These are phyloP conservation scores for Megastigmus dorsalis DNA, from an alignment of 2,888 invertebrate genomes.

Conservation along the genomic window DNA sequence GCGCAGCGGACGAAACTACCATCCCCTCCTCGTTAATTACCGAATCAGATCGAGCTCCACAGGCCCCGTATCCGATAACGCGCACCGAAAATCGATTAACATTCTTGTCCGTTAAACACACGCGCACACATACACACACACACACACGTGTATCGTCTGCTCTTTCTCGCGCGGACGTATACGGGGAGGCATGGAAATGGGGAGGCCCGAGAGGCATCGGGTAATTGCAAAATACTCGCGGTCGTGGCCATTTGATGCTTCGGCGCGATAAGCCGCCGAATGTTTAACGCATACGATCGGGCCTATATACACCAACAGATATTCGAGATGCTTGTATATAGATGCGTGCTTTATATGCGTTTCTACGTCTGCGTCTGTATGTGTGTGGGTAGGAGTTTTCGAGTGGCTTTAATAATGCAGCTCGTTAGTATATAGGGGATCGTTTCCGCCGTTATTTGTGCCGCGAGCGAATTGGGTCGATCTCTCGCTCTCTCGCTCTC, in stretches of 20 bases:
- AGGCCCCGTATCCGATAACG: too few species aligned
- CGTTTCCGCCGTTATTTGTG: neutral
- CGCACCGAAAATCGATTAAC: constrained; percentile 19
- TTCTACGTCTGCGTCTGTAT: neutral
- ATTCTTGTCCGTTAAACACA: constrained; percentile 6
- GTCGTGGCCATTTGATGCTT: too few species aligned
- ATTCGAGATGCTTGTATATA: neutral
- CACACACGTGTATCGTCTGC: neutral
- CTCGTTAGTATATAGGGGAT: neutral
- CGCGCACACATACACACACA: neutral
- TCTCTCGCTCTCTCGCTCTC: neutral
- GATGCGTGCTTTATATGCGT: neutral
- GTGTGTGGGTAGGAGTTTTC: neutral
- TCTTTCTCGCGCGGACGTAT: constrained; percentile 4
- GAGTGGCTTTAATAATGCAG: too few species aligned
- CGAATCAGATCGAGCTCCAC: neutral
- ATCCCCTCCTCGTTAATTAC: constrained; percentile 34
- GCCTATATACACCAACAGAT: too few species aligned
- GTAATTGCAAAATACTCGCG: constrained; percentile 36
- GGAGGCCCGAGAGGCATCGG: neutral
- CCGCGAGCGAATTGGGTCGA: constrained; percentile 1
- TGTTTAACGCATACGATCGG: constrained; percentile 1
- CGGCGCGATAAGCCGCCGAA: neutral
- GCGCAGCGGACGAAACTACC: too few species aligned
- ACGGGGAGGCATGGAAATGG: too few species aligned